phyloP scores from a whole-genome alignment of 1,140 invertebrate genomes.

The Zaprionus taronus region DNA sequence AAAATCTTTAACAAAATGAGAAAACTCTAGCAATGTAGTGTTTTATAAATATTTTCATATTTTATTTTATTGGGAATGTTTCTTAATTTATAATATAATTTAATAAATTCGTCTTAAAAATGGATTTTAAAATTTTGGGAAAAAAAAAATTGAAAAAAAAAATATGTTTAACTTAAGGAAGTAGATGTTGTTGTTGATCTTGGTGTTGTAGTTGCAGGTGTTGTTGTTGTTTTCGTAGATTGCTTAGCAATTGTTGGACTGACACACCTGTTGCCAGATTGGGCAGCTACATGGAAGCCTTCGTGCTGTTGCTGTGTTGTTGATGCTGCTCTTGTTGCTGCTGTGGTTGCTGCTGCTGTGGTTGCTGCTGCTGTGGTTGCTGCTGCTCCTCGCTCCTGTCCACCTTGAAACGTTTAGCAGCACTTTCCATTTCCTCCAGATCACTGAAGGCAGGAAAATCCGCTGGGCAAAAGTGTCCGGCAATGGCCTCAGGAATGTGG shows the following conservation, averaged over 20 bases:
- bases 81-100: constrained; percentile 19
- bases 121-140: constrained; percentile 29
- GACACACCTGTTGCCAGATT: constrained; percentile 66
- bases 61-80: constrained; percentile 10
- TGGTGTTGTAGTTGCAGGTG: constrained; percentile 7
- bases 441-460: constrained; percentile 73
- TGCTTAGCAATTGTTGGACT: constrained; percentile 37
- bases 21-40: neutral
- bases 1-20: neutral
- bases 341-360: constrained; percentile 1
- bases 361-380: neutral
- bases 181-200: neutral
- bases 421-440: constrained; percentile 73
- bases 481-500: constrained; percentile 78
- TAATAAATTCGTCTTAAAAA: constrained; percentile 39
- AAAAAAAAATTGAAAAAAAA: constrained; percentile 13
- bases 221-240: constrained; percentile 8
- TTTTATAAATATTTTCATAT: constrained; percentile 5
- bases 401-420: constrained; percentile 74
- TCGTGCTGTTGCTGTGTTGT: constrained; percentile 63
- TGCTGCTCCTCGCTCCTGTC: constrained; percentile 20
- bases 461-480: constrained; percentile 72
- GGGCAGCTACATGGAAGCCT: constrained; percentile 27
- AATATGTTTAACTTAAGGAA: constrained; percentile 19
- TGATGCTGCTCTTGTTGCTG: too few relatives aligned